Evolutionary conservation across 2,797 vertebrate genomes (phyloP).

Genomic region (Lemur catta): DNA sequence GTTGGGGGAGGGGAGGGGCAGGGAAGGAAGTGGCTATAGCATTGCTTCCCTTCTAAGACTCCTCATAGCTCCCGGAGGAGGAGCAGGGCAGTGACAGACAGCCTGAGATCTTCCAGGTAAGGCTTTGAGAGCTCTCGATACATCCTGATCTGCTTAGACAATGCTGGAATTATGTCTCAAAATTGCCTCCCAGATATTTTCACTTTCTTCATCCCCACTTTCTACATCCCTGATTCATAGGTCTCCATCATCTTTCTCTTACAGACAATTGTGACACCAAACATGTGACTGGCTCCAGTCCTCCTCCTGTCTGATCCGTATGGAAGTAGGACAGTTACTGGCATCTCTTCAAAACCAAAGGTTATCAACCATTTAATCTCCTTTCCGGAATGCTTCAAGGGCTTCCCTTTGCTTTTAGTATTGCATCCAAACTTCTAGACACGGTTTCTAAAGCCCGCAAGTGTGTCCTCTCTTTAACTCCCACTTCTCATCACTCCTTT

Average conservation of each 20-base stretch:
- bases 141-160: neutral
- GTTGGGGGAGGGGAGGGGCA: neutral
- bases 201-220: neutral
- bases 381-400: neutral
- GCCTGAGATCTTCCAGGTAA: neutral
- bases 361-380: neutral
- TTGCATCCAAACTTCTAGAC: neutral
- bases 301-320: neutral
- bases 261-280: neutral
- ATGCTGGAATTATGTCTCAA: neutral
- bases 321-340: neutral
- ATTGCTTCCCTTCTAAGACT: neutral
- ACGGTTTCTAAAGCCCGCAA: neutral
- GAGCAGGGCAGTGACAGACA: neutral
- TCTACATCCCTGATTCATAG: neutral
- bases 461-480: neutral
- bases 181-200: neutral
- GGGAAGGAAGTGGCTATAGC: neutral
- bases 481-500: neutral
- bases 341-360: neutral
- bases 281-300: neutral
- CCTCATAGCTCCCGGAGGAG: neutral
- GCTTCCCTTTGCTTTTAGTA: neutral
- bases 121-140: neutral
- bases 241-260: neutral